phyloP scores from a whole-genome alignment of 2,113 vertebrate genomes.

The Saguinus midas region DNA sequence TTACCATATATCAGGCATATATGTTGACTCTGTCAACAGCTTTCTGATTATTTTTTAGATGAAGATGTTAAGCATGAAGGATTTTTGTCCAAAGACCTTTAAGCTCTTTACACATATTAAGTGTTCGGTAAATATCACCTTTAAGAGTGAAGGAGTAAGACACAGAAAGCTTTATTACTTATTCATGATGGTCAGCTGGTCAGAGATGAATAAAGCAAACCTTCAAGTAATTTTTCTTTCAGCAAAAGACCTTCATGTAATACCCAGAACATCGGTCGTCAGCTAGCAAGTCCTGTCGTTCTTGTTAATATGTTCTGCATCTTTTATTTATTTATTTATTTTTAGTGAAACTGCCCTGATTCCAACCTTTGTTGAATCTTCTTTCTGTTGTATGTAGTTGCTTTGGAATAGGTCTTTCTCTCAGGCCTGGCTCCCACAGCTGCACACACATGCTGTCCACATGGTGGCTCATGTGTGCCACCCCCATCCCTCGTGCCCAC shows the following conservation, averaged over 20 bases:
- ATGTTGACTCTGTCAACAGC: neutral
- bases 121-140: constrained; percentile 17
- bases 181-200: neutral
- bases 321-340: constrained; percentile 2
- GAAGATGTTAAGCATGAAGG: neutral
- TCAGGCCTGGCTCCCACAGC: neutral
- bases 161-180: constrained; percentile 25
- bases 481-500: neutral
- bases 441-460: neutral
- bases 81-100: constrained; percentile 48
- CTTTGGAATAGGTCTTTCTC: neutral
- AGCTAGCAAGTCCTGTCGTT: neutral
- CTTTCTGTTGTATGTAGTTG: too few species aligned
- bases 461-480: neutral
- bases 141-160: neutral
- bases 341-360: neutral
- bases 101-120: neutral
- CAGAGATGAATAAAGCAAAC: neutral
- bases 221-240: neutral
- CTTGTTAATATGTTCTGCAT: neutral
- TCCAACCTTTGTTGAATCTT: neutral
- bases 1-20: neutral
- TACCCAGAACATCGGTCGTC: neutral
- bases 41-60: constrained; percentile 18
- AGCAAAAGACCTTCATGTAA: neutral